Base-by-base conservation (phyloP, 2,888 invertebrate genomes). In the Thymelicus acteon region DNA sequence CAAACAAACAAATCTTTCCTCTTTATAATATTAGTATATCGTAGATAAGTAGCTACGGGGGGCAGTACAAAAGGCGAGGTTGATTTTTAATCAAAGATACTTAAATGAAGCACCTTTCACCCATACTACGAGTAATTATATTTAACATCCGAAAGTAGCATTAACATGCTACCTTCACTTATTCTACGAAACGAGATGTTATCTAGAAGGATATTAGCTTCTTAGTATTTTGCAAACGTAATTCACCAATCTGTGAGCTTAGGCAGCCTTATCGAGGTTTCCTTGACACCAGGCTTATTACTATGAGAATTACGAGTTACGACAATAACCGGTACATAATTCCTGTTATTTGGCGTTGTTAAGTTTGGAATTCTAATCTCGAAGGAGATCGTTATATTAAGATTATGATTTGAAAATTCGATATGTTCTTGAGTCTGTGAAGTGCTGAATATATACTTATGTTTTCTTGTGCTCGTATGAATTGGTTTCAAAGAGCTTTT, bases 281-380 rank as follows among this genome's bases (percentile, higher is more conserved):
- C 60, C 60, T 60, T 60, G 60, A 60, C 40, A 60, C 40, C n/a
- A 40, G 40, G 60, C n/a, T 60, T 60, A 60, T 60, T 60, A 60
- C 40, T 40, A 39, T 15, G 40, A 60, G 60, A 40, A 60, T 39
- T 60, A 40, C 60, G 40, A 40, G 40, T 39, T 60, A 40, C 60
- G 39, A 60, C 60, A 60, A 19, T 19, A 37, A 60, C 60, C 19
- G 40, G 5, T 40, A 60, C 15, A 15, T 60, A 60, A 60, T 60
- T 40, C 60, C 60, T 60, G 40, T 60, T 60, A 60, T 60, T 60
- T 60, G 15, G 60, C 15, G 60, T 60, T 40, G 60, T 60, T 60
- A 60, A 57, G 40, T 60, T 60, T 40, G 60, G 60, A 60, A 60
- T 60, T 60, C 40, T 39, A 60, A 60, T 39, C 40, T 40, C 19